Base-by-base conservation (phyloP, 2,888 invertebrate species). In the Leptogaster cylindrica region DNA sequence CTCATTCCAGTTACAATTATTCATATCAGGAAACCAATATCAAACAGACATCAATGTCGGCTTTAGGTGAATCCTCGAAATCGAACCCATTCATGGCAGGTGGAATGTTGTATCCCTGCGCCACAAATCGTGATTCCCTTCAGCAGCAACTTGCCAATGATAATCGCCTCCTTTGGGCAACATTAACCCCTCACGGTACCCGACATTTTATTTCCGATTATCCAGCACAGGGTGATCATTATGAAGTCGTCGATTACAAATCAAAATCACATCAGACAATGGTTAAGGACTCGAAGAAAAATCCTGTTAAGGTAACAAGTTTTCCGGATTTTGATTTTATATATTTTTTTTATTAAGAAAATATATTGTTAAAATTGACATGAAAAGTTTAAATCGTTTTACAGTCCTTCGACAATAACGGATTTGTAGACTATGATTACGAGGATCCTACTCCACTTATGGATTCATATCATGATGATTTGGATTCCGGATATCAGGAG, bases 401-500 rank as follows among this genome's bases (percentile, higher is more conserved):
- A 1, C 65, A 81, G 80, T 79, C 85, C 67, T 88, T 88, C 76
- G 88, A 89, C 78, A 92, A 92, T 76, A 88, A 88, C 66, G 88
- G 89, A 27, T 90, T 91, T 78, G 88, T 90, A 78, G 91, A 90
- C 78, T 90, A 90, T 55, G 92, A 93, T 73, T 89, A 89, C 77
- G 91, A 91, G 78, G 92, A 92, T 74, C 89, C 91, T 2, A 89
- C 90, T 1, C 88, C 90, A 0, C 77, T 89, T 61, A 89, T 89
- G 76, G 90, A 90, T 73, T 89, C 86, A 74, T 90, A 90, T 80
- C 87, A 88, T 69, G 85, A 85, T 74, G 84, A 85, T 71, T 83
- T 85, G 76, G 84, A 84, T 70, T 82, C 81, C 1, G 82, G 83
- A 28, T 83, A 83, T 70, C 82, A 82, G 70, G 82, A 83, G 68